Conservation (phyloP, 2,888 invertebrate genomes). For the Sympetrum striolatum region DNA sequence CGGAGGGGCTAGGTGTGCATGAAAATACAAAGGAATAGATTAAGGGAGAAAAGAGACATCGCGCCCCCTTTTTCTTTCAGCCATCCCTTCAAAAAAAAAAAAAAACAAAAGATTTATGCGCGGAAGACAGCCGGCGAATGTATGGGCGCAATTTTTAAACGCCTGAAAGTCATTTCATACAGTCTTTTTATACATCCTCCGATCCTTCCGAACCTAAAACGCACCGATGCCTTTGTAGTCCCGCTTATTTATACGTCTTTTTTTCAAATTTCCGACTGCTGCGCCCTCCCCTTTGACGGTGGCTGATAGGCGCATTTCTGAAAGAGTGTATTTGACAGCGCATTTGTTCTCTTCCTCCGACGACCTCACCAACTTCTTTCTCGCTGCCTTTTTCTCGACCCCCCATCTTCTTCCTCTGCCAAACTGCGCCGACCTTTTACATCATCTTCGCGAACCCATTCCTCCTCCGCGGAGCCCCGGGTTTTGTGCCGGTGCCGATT, state of each 20-base stretch:
- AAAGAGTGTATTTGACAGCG: constrained; percentile 16
- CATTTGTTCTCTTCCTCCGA: neutral
- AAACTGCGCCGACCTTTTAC: no score
- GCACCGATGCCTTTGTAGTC: neutral
- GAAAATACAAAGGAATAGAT: no score
- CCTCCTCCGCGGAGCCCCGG: neutral
- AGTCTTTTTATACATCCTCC: neutral
- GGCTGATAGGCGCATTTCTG: neutral
- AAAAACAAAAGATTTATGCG: neutral
- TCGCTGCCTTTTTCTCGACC: neutral
- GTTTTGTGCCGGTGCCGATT: neutral
- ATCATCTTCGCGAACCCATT: neutral
- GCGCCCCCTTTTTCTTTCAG: neutral
- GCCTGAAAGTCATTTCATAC: neutral
- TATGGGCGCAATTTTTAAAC: neutral
- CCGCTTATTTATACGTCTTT: neutral
- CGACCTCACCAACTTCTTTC: constrained; percentile 2
- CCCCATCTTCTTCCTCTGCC: neutral
- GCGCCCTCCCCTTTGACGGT: neutral
- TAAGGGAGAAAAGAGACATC: neutral
- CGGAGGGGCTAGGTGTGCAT: no score
- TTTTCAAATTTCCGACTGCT: neutral
- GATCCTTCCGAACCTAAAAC: neutral
- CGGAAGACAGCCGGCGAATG: neutral
- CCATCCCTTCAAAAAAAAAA: no score